Evolutionary conservation across 2,888 invertebrate species (phyloP), one percentile per base, ranked within the genome.

Genomic region (Subacronicta megacephala): DNA sequence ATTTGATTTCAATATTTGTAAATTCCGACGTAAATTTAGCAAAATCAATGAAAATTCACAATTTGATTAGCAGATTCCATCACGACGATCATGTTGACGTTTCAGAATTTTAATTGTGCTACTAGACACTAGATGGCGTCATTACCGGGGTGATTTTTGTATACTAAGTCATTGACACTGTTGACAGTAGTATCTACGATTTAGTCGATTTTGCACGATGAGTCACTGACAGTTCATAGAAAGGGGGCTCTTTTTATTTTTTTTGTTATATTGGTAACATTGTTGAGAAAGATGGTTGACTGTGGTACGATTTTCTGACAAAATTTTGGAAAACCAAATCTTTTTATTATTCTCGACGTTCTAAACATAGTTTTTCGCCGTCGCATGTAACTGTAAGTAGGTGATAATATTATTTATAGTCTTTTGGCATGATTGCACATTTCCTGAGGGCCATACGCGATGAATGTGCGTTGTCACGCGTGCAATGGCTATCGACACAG

Each of bases 391-490:
- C 80, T 85, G 93, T 93, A 90, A 92, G 93, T 92, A 82, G 69
- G 58, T 45, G 70, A 72, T 69, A 52, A 60, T 72, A 80, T 74
- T 78, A 82, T 75, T 70, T 54, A 72, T 64, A 75, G 57, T 59
- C 47, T 67, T 75, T 77, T 72, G 57, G 55, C 62, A 68, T 57
- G 49, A 55, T 65, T 68, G 65, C 46, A 62, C 52, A 36, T 60
- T 65, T 77, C 67, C 58, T 71, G 61, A 65, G 70, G 62, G 56
- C 60, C 67, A 72, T 81, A 88, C 54, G 71, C 72, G 75, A 85
- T 89, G 85, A 93, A 90, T 92, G 82, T 93, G 93, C 94, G 90
- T 90, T 90, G 94, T 94, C 94, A 93, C 94, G 94, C 94, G 92
- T 93, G 90, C 90, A 89, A 90, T 90, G 90, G 89, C 91, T 90